These are phyloP conservation scores for Drosophila peninsularis DNA, from an alignment of 2,888 invertebrate genomes.

Conservation along the genomic window DNA sequence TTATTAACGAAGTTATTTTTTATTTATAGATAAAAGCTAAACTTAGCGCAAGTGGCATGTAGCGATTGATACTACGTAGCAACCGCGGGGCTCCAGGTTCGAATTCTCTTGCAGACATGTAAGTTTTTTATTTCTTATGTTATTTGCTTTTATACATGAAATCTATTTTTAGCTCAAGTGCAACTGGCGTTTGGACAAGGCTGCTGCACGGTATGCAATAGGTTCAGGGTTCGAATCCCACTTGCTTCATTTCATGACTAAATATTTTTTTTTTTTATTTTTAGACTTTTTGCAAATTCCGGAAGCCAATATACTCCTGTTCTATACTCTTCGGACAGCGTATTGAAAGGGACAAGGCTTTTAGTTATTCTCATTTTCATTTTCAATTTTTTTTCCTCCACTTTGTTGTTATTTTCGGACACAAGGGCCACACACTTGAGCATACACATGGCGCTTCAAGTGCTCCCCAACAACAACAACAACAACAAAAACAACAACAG, in stretches of 20 bases:
- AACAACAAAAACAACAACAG: slow-evolving; percentile 16
- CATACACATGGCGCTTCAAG: slow-evolving; percentile 63
- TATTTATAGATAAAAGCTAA: not conserved
- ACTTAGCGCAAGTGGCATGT: not conserved
- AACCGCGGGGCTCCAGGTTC: not conserved
- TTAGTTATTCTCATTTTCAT: slow-evolving; percentile 42
- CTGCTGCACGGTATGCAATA: not conserved
- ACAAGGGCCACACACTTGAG: slow-evolving; percentile 65
- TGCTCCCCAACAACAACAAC: slow-evolving; percentile 31
- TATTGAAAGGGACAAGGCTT: slow-evolving; percentile 56
- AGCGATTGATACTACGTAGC: not conserved
- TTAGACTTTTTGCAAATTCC: not conserved
- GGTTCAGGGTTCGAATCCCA: not conserved
- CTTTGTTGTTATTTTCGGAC: slow-evolving; percentile 46
- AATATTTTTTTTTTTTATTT: not conserved
- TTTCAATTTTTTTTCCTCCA: slow-evolving; percentile 10
- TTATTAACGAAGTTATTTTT: not conserved
- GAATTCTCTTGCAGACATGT: not conserved
- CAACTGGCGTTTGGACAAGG: not conserved
- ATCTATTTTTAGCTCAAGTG: rapidly evolving
- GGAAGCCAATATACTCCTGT: not conserved
- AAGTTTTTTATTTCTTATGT: not conserved
- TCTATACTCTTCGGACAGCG: not conserved
- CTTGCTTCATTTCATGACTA: rapidly evolving
- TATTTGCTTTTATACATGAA: too few species aligned